Percentiles rank a stretch among this genome's conserved stretches.
phyloP scores from a whole-genome alignment of 1,140 invertebrate genomes.

The Drosophila insularis region DNA sequence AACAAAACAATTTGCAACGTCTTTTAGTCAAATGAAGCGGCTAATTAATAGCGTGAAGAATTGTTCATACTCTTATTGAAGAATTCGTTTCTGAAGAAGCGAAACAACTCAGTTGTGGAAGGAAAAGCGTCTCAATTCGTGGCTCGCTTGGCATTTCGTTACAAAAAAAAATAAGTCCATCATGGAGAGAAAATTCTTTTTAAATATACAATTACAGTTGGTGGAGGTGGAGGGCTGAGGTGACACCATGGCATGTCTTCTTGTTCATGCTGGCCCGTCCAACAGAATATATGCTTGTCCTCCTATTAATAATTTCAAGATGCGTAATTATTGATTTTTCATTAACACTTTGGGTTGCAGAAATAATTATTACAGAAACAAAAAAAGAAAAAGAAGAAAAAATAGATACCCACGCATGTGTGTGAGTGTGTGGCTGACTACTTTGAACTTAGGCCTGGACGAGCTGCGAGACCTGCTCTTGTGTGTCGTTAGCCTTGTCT shows the following conservation, averaged over 20 bases:
- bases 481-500: slow-evolving; percentile 32
- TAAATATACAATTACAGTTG: neutral
- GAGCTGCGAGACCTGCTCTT: neutral
- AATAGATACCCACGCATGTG: slow-evolving; percentile 56
- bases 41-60: neutral
- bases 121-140: neutral
- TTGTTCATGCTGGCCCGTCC: neutral
- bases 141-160: neutral
- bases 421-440: slow-evolving; percentile 40
- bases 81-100: neutral
- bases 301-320: slow-evolving; percentile 80
- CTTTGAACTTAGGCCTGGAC: slow-evolving; percentile 72
- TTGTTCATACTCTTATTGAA: neutral
- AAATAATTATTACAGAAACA: slow-evolving; percentile 35
- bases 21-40: neutral
- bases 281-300: slow-evolving; percentile 6
- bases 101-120: neutral
- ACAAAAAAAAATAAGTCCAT: too few relatives aligned
- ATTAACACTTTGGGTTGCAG: slow-evolving; percentile 71
- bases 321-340: slow-evolving; percentile 81
- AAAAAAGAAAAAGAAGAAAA: slow-evolving; percentile 25
- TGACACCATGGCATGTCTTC: neutral
- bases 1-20: neutral
- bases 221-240: neutral
- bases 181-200: neutral